Conservation (phyloP, 2,888 invertebrate genomes). For the Lasioglossum malachurum region DNA sequence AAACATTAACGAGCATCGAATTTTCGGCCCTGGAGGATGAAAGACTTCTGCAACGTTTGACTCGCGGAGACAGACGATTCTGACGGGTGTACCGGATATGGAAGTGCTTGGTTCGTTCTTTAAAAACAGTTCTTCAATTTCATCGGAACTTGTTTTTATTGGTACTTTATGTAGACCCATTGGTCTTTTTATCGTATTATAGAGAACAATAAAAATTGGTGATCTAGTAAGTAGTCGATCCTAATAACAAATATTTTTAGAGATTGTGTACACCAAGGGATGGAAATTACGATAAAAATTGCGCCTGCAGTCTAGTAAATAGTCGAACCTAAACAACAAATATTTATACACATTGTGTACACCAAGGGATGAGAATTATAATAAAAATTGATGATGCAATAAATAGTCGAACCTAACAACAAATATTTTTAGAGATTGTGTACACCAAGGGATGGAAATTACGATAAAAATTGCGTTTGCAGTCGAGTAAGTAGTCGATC, state of each 20-base stretch:
- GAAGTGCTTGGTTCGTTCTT: neutral
- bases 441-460: neutral
- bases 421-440: neutral
- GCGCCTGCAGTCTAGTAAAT: neutral
- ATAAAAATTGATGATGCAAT: neutral
- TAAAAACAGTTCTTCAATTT: neutral
- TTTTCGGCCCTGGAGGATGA: neutral
- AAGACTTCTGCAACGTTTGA: neutral
- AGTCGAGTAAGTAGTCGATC: neutral
- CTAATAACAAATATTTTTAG: no score
- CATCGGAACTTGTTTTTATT: neutral
- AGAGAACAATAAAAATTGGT: no score
- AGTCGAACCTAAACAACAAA: neutral
- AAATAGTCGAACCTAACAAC: neutral
- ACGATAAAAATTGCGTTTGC: neutral
- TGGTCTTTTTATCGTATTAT: no score
- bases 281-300: neutral
- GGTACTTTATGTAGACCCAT: neutral
- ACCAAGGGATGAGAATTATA: neutral
- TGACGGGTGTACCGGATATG: neutral
- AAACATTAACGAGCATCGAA: slow-evolving; percentile 10
- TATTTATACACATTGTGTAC: neutral
- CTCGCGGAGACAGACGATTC: neutral
- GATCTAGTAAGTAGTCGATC: neutral
- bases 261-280: neutral